Conservation (phyloP, 30 jellyfish, hydroid and myxozoan species). For the Phacellophora camtschatica region DNA sequence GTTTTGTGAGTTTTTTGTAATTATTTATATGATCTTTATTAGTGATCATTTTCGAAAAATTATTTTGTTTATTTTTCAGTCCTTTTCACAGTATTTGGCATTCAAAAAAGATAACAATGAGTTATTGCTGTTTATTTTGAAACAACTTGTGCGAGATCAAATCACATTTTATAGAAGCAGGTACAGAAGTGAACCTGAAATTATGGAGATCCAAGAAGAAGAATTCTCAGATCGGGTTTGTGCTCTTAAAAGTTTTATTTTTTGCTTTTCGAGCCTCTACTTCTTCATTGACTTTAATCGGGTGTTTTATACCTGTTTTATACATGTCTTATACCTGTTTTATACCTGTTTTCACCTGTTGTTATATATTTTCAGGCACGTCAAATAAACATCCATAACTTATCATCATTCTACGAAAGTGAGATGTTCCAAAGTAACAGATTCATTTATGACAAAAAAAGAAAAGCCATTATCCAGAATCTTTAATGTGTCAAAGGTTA, state of each 20-base stretch:
- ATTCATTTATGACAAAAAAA: constrained; percentile 79
- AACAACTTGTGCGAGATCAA: constrained; percentile 93
- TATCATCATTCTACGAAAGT: constrained; percentile 81
- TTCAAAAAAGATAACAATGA: constrained; percentile 94
- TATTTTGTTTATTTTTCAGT: constrained; percentile 55
- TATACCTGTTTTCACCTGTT: not conserved
- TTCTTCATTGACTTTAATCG: too few species aligned
- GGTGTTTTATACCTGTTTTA: too few species aligned
- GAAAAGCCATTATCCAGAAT: constrained; percentile 76
- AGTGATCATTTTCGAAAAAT: too few species aligned
- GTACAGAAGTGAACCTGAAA: constrained; percentile 89
- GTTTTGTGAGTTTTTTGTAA: too few species aligned
- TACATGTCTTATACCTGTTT: not conserved
- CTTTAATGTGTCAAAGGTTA: constrained; percentile 1
- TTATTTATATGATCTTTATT: too few species aligned
- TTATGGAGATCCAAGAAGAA: constrained; percentile 85
- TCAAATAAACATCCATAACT: constrained; percentile 86
- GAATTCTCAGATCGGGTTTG: constrained; percentile 90
- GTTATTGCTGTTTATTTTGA: constrained; percentile 76
- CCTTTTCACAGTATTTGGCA: constrained; percentile 90
- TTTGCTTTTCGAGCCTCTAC: not conserved
- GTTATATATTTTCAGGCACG: constrained; percentile 74
- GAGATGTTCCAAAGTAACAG: constrained; percentile 74
- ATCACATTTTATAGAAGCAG: constrained; percentile 72
- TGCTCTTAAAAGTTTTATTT: too few species aligned